These are phyloP conservation scores for Stomatorhinus ivindoensis DNA, from an alignment of 2,113 vertebrate genomes.

Conservation along the genomic window DNA sequence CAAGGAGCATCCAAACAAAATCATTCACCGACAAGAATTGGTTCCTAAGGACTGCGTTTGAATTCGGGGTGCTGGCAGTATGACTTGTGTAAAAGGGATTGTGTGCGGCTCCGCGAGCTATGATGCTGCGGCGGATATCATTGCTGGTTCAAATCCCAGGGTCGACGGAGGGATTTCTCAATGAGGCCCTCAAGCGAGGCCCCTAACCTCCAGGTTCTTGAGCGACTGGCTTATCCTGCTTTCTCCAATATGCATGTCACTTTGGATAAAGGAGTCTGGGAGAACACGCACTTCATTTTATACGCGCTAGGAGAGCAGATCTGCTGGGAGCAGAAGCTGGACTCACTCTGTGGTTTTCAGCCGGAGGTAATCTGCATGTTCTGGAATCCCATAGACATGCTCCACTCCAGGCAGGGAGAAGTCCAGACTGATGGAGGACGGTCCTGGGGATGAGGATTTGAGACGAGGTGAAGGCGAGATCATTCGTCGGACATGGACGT, in stretches of 20 bases:
- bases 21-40: not conserved
- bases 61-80: not conserved
- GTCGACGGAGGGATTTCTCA: not conserved
- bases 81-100: not conserved
- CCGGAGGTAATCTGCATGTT: conserved; percentile 75
- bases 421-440: conserved; percentile 79
- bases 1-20: not conserved
- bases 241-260: not conserved
- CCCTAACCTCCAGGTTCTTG: too few species aligned
- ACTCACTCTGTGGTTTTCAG: conserved; percentile 83
- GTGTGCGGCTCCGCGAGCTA: not conserved
- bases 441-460: conserved; percentile 54
- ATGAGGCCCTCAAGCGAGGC: not conserved
- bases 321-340: not conserved
- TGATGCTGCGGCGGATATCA: not conserved
- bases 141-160: not conserved
- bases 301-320: not conserved
- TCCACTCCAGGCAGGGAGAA: conserved; percentile 83
- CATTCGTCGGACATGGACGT: not conserved
- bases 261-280: not conserved
- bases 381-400: conserved; percentile 85
- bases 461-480: not conserved
- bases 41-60: not conserved
- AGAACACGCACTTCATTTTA: not conserved
- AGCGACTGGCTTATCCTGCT: not conserved